Conservation (phyloP, 1,140 invertebrate species). For the Meloidogyne hapla region DNA sequence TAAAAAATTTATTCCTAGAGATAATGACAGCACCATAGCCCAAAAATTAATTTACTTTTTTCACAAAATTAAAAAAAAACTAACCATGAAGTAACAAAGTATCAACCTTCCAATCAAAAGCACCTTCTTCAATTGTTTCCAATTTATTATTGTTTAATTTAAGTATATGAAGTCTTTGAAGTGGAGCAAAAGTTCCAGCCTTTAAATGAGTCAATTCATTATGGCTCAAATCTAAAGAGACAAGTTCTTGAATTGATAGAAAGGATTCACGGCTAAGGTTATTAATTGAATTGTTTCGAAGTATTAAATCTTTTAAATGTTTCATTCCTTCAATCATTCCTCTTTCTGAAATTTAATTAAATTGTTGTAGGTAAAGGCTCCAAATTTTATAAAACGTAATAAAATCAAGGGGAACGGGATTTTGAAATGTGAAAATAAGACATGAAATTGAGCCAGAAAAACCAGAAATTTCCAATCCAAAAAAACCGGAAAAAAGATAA, state of each 20-base stretch:
- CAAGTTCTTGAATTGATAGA: constrained; percentile 45
- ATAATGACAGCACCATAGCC: too few species aligned
- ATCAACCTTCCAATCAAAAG: constrained; percentile 49
- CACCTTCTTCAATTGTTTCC: constrained; percentile 43
- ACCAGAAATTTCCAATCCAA: too few species aligned
- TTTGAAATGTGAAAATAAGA: too few species aligned
- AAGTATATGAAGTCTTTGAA: constrained; percentile 50
- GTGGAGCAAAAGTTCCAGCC: constrained; percentile 48
- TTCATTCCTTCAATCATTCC: constrained; percentile 64
- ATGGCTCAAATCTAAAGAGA: constrained; percentile 47
- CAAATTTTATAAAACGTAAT: too few species aligned
- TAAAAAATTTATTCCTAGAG: too few species aligned
- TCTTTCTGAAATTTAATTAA: constrained; percentile 36
- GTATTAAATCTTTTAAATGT: constrained; percentile 56
- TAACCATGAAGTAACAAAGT: constrained; percentile 58
- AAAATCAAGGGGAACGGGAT: too few species aligned
- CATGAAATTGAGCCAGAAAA: too few species aligned
- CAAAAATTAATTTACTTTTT: too few species aligned
- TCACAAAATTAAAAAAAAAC: constrained; percentile 19
- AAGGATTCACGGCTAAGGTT: constrained; percentile 53
- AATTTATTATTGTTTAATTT: constrained; percentile 56
- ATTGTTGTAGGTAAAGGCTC: not conserved
- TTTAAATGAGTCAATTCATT: constrained; percentile 46
- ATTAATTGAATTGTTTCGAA: constrained; percentile 56
- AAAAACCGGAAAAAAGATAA: too few species aligned